Conservation (phyloP, 2,113 vertebrate species). For the Cnemophilus loriae region DNA sequence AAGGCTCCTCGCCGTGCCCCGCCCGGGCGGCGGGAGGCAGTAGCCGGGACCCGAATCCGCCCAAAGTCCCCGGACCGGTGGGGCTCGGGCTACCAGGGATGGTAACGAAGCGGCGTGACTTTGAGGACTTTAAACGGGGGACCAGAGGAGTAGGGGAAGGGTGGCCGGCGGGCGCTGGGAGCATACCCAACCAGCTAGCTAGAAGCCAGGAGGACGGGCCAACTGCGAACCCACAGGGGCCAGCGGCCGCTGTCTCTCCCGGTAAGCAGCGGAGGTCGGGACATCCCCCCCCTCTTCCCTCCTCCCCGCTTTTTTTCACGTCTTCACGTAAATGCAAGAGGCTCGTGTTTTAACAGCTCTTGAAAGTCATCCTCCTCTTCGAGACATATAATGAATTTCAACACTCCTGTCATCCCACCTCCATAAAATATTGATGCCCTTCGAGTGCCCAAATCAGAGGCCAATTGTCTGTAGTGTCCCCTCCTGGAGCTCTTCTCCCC, state of each 20-base stretch:
- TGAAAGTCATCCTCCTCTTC: neutral
- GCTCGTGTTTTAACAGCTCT: neutral
- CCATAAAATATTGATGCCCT: neutral
- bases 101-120: neutral
- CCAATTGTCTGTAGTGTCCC: neutral
- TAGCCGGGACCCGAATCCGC: no score
- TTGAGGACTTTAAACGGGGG: neutral
- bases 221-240: neutral
- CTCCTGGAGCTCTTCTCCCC: neutral
- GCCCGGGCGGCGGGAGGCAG: neutral
- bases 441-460: neutral
- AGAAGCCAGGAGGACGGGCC: neutral
- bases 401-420: neutral
- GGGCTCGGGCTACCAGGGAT: accelerated
- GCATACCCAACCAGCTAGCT: neutral
- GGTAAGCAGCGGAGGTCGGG: neutral
- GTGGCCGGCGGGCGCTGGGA: neutral
- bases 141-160: no score
- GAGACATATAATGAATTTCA: neutral
- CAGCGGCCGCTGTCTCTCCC: neutral
- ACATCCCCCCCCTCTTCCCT: neutral
- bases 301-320: neutral
- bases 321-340: neutral
- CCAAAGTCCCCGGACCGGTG: neutral
- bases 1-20: no score